Conservation (phyloP, 64 coral and sea anemone genomes). For the Montipora efflorescens region DNA sequence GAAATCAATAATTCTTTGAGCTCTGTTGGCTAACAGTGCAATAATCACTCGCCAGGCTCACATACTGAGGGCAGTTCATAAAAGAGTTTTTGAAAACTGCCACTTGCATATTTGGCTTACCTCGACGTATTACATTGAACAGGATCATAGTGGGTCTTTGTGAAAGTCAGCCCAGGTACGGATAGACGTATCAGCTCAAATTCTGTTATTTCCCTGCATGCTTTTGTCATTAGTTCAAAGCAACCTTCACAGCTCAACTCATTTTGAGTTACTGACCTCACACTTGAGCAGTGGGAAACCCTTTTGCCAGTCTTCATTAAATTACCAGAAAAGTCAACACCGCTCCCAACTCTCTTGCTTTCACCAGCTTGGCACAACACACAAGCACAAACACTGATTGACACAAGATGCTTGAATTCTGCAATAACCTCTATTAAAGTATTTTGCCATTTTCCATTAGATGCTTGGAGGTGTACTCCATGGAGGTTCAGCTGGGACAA, state of each 20-base stretch:
- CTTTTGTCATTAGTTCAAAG: constrained; percentile 1
- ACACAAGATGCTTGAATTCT: constrained; percentile 20
- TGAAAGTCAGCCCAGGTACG: neutral
- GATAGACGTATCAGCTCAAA: constrained; percentile 7
- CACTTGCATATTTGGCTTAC: neutral
- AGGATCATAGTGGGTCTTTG: neutral
- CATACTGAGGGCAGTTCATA: too few species aligned
- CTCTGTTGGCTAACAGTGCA: too few species aligned
- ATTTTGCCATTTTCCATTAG: neutral
- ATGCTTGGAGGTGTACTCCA: constrained; percentile 4
- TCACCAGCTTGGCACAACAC: neutral
- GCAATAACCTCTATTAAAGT: neutral
- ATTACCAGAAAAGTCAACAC: neutral
- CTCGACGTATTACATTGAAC: neutral
- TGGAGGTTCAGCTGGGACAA: constrained; percentile 30
- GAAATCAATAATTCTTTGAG: too few species aligned
- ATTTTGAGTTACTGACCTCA: neutral
- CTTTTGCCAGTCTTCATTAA: neutral
- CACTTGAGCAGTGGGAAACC: neutral
- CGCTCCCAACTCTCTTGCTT: neutral
- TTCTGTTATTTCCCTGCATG: constrained; percentile 32
- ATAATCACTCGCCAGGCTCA: too few species aligned
- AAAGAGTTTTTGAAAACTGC: neutral
- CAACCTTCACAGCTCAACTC: neutral
- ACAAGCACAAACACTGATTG: constrained; percentile 12